Conservation (phyloP, 2,797 vertebrate genomes). For the Allobates femoralis region DNA sequence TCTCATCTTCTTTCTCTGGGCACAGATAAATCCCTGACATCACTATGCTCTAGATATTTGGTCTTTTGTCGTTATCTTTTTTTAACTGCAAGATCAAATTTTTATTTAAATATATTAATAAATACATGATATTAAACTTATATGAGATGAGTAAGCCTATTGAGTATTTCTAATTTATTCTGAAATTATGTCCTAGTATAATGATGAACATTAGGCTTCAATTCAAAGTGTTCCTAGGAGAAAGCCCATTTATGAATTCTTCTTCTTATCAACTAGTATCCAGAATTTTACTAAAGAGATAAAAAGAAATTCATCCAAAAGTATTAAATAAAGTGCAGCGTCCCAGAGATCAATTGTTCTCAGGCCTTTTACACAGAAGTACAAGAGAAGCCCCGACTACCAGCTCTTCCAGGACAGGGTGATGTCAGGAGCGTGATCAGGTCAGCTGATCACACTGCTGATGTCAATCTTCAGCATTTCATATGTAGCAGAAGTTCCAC, state of each 20-base stretch:
- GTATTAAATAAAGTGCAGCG: too few species aligned
- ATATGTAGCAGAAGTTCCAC: too few species aligned
- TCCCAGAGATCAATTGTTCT: too few species aligned
- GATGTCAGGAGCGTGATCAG: too few species aligned
- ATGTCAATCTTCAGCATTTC: too few species aligned
- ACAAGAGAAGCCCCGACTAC: too few species aligned
- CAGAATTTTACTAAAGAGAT: not conserved
- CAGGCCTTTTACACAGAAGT: too few species aligned
- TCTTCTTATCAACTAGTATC: not conserved
- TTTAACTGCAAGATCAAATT: not conserved
- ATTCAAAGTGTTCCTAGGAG: not conserved
- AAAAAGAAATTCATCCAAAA: not conserved
- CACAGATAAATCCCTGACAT: not conserved
- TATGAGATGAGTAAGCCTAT: not conserved
- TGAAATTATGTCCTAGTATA: not conserved
- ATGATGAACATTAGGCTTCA: not conserved
- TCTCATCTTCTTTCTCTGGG: not conserved
- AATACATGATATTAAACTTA: not conserved
- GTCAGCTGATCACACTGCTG: too few species aligned
- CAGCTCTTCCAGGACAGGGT: too few species aligned
- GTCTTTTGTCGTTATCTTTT: not conserved
- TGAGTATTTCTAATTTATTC: slow-evolving; percentile 7
- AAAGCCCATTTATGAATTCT: not conserved
- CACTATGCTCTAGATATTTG: not conserved
- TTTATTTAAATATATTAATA: slow-evolving; percentile 14